Percentiles rank a stretch among this genome's conserved stretches.
Conservation (phyloP, 2,113 vertebrate species). For the Triplophysa siluroides region DNA sequence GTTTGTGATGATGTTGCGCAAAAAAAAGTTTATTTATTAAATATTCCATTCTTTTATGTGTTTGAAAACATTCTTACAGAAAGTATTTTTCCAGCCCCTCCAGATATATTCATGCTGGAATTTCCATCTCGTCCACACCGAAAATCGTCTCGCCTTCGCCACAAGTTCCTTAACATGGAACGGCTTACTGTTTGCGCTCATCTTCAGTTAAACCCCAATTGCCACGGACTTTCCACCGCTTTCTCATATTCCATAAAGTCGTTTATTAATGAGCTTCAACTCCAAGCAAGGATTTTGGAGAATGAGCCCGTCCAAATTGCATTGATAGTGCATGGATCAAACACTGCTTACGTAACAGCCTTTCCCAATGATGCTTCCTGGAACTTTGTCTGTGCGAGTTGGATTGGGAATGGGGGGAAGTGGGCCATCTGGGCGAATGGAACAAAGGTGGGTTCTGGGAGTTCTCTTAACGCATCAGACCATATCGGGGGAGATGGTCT, state of each 20-base stretch:
- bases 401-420: conserved; percentile 62
- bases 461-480: conserved; percentile 48
- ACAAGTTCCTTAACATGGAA: conserved; percentile 67
- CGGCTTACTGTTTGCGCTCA: conserved; percentile 68
- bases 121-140: conserved; percentile 60
- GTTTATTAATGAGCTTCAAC: conserved; percentile 73
- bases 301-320: conserved; percentile 64
- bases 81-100: conserved; percentile 44
- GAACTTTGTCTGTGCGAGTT: conserved; percentile 71
- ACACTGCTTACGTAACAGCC: conserved; percentile 59
- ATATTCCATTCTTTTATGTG: no score
- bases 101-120: conserved; percentile 64
- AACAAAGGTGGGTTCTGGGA: conserved; percentile 34
- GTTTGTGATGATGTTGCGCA: no score
- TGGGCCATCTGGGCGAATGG: conserved; percentile 69
- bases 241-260: conserved; percentile 72
- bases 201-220: conserved; percentile 62
- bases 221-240: conserved; percentile 67
- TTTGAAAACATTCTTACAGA: background rate
- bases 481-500: conserved; percentile 60
- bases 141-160: conserved; percentile 63
- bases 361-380: conserved; percentile 69
- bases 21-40: background rate
- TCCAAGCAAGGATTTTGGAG: conserved; percentile 61
- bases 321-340: conserved; percentile 68